A percentile compares a stretch with the other conserved stretches of the same genome.
Evolutionary conservation across 2,113 vertebrate species (phyloP).

Genomic region (Microtus pennsylvanicus): DNA sequence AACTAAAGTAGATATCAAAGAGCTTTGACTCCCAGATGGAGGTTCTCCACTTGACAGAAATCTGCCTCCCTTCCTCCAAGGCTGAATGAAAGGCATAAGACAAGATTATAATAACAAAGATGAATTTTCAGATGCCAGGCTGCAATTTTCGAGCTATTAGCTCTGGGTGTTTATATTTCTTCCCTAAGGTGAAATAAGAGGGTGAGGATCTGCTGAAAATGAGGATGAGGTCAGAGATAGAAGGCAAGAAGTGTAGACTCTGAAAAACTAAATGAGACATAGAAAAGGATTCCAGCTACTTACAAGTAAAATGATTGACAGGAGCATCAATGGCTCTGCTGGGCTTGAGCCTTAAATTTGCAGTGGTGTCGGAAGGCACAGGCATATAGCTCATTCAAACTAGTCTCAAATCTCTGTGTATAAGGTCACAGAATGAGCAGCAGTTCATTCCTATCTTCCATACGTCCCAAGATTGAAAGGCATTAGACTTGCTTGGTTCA

Average conservation of each 20-base stretch:
- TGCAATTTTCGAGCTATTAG: neutral
- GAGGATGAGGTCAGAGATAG: neutral
- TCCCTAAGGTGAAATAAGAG: neutral
- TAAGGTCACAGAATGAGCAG: neutral
- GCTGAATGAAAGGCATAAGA: neutral
- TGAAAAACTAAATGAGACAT: conserved; percentile 47
- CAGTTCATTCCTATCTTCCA: neutral
- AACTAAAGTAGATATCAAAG: neutral
- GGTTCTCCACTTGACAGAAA: neutral
- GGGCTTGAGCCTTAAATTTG: conserved; percentile 27
- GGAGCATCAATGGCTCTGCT: neutral
- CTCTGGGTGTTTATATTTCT: neutral
- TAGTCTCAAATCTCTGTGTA: neutral
- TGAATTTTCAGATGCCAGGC: neutral
- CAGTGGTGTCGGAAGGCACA: neutral
- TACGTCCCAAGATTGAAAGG: neutral
- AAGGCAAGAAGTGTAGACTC: neutral
- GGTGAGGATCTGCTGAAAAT: neutral
- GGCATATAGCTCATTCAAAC: neutral
- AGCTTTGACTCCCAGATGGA: neutral
- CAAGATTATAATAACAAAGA: neutral
- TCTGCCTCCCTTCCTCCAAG: neutral
- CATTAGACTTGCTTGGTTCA: neutral
- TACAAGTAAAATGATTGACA: conserved; percentile 21
- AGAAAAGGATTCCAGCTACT: neutral